phyloP scores from a whole-genome alignment of 2,888 invertebrate genomes.

The Aphodius sticticus region DNA sequence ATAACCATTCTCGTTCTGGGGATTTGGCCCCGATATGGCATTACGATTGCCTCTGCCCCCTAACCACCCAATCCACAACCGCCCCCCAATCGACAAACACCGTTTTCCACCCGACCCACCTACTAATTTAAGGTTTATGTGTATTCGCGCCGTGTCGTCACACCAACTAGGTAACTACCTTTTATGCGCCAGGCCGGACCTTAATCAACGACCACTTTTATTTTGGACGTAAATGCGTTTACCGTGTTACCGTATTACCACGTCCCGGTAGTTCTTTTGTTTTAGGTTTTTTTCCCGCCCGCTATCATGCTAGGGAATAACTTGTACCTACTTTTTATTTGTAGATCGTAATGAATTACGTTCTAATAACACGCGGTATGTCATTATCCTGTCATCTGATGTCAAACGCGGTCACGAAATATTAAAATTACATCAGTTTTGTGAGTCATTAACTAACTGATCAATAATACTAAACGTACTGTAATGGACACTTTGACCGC shows the following conservation, averaged over 20 bases:
- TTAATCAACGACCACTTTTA: conserved; percentile 22
- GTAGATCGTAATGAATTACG: neutral
- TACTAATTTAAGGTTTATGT: conserved; percentile 25
- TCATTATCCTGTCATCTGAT: neutral
- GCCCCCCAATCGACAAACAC: conserved; percentile 13
- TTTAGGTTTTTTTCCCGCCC: neutral
- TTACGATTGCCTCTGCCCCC: conserved; percentile 17
- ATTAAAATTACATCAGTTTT: neutral
- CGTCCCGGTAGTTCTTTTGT: neutral
- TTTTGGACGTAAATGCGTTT: conserved; percentile 24
- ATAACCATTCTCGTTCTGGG: conserved; percentile 59
- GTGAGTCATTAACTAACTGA: neutral
- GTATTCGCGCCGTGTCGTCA: conserved; percentile 19
- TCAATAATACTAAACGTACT: neutral
- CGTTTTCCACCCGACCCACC: conserved; percentile 25
- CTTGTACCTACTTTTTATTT: neutral
- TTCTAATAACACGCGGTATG: neutral
- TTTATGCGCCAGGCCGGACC: conserved; percentile 11
- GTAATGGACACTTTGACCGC: too few species aligned
- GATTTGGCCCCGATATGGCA: conserved; percentile 49
- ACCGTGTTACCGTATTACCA: conserved; percentile 17
- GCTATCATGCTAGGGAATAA: neutral
- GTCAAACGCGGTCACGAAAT: neutral
- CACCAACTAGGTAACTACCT: conserved; percentile 12
- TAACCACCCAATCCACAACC: neutral